phyloP scores from a whole-genome alignment of 1,140 invertebrate species.

The Aphaenogaster floridana region DNA sequence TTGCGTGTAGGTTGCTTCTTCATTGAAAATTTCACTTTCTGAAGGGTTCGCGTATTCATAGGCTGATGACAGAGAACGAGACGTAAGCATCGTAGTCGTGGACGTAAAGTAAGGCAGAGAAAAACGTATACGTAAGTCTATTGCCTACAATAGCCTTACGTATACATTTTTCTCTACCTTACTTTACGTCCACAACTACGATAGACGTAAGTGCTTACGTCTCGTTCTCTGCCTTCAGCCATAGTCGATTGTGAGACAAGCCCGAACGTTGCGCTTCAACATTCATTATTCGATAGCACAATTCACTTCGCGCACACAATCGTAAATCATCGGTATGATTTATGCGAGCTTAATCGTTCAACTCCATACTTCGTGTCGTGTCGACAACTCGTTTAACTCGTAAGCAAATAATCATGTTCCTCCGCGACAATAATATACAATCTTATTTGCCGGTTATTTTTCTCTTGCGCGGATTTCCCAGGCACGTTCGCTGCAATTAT shows the following conservation, averaged over 20 bases:
- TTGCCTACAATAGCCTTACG: no score
- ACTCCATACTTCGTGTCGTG: not conserved
- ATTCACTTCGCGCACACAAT: not conserved
- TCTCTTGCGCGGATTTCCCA: not conserved
- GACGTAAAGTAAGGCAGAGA: no score
- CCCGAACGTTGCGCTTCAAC: not conserved
- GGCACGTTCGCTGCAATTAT: constrained; percentile 1
- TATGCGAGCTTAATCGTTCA: not conserved
- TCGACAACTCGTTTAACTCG: constrained; percentile 34
- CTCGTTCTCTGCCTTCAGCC: no score
- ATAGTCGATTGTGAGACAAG: not conserved
- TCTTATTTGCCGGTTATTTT: constrained; percentile 28
- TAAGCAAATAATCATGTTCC: constrained; percentile 39
- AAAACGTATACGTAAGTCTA: no score
- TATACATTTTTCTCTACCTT: no score
- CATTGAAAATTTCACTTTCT: not conserved
- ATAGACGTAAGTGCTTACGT: no score
- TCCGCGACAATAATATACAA: constrained; percentile 37
- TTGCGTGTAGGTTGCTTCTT: not conserved
- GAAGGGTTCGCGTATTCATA: not conserved
- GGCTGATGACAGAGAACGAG: no score
- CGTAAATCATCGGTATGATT: constrained; percentile 45
- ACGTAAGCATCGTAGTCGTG: no score
- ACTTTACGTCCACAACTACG: no score
- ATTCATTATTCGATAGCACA: constrained; percentile 17